These are phyloP conservation scores for Plotosus lineatus DNA, from an alignment of 2,113 vertebrate genomes.

Conservation along the genomic window DNA sequence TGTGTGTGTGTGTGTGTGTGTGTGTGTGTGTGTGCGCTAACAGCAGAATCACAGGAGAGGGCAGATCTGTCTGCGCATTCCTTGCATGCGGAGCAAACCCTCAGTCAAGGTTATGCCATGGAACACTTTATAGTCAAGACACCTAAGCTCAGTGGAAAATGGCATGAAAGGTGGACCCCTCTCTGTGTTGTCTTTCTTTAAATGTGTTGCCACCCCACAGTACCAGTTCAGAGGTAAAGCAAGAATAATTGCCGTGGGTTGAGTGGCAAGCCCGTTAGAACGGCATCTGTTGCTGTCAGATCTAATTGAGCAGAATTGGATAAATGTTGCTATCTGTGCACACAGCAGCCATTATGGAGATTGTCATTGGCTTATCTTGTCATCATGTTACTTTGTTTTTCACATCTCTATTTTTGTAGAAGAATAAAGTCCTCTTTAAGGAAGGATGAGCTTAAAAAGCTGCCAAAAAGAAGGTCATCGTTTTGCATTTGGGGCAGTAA, in stretches of 20 bases:
- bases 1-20: slow-evolving; percentile 37
- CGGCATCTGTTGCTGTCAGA: slow-evolving; percentile 41
- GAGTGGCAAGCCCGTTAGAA: slow-evolving; percentile 45
- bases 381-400: slow-evolving; percentile 33
- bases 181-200: background rate
- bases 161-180: background rate
- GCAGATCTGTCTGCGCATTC: slow-evolving; percentile 28
- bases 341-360: slow-evolving; percentile 49
- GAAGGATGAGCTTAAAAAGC: slow-evolving; percentile 42
- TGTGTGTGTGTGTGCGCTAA: slow-evolving; percentile 19
- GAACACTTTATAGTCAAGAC: background rate
- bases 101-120: slow-evolving; percentile 5
- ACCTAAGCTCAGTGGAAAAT: background rate
- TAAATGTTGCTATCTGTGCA: slow-evolving; percentile 36
- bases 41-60: slow-evolving; percentile 1
- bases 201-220: slow-evolving; percentile 15
- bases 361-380: slow-evolving; percentile 43
- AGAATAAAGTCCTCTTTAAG: slow-evolving; percentile 45
- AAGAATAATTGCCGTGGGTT: slow-evolving; percentile 39
- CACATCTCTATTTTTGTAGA: slow-evolving; percentile 5
- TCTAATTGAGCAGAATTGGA: slow-evolving; percentile 46
- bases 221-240: slow-evolving; percentile 34
- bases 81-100: slow-evolving; percentile 1
- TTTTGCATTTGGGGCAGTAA: slow-evolving; percentile 53
- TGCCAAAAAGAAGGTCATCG: slow-evolving; percentile 51